Evolutionary conservation across 2,797 vertebrate genomes (phyloP).

Genomic region (Danionella dracula): DNA sequence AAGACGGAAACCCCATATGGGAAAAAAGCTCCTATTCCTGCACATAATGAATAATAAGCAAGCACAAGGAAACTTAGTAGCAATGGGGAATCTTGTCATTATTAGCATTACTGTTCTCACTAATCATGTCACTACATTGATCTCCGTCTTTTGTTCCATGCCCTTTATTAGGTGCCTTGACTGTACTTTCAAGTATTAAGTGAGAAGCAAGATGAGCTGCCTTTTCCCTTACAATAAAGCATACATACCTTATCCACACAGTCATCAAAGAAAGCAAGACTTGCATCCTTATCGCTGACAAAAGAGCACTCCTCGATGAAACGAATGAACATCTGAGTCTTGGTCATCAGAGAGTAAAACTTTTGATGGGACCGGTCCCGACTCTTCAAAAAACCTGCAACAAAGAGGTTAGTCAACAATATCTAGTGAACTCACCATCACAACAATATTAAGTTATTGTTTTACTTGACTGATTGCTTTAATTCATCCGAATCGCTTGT

Average conservation of each 20-base stretch:
- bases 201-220: too few relatives aligned
- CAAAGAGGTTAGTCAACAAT: slow-evolving; percentile 3
- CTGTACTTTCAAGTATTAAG: slow-evolving; percentile 6
- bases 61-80: slow-evolving; percentile 15
- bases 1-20: not conserved
- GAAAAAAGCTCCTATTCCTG: not conserved
- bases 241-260: slow-evolving; percentile 91
- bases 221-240: not conserved
- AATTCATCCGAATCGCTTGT: not conserved
- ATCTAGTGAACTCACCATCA: not conserved
- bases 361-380: slow-evolving; percentile 96
- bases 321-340: slow-evolving; percentile 98
- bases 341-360: slow-evolving; percentile 96
- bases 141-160: not conserved
- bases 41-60: slow-evolving; percentile 24
- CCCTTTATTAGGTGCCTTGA: not conserved
- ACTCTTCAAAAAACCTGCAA: slow-evolving; percentile 90
- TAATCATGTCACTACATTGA: slow-evolving; percentile 7
- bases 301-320: slow-evolving; percentile 99
- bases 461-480: not conserved
- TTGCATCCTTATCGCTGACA: slow-evolving; percentile 96
- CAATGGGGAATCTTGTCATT: slow-evolving; percentile 17
- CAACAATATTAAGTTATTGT: not conserved
- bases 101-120: slow-evolving; percentile 13
- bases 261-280: slow-evolving; percentile 97